Base-by-base conservation (phyloP, 2,888 invertebrate species). In the Bruchidius siliquastri region DNA sequence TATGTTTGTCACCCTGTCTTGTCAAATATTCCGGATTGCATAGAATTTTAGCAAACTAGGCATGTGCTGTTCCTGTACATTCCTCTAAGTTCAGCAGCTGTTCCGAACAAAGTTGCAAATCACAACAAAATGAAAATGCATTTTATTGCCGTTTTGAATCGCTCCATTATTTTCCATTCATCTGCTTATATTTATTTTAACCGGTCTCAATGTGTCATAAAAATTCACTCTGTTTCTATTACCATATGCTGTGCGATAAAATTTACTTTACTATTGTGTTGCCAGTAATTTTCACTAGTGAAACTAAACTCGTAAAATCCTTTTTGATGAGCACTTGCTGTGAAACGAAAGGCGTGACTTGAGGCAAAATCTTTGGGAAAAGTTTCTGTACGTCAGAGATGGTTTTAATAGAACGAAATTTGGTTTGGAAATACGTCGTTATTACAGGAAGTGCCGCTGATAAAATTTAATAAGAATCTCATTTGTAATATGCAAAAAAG, bases 61-160 rank as follows among this genome's bases (percentile, higher is more conserved):
- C n/a, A n/a, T 26, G 8, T 26, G 26, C 26, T 26, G 26, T 8
- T 4, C 26, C 26, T 26, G 8, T 26, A 26, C 2, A 26, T 26
- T 2, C 2, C 26, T 26, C 26, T 13, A 30, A 30, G 30, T 8
- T 49, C 10, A 18, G 49, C 49, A 49, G 18, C 49, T 49, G 49
- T 8, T 49, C 13, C 18, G 18, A 67, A 76, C 76, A 76, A 74
- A 75, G 75, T 76, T 76, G 76, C 76, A 74, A 74, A 74, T 73
- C 73, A 70, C 72, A 73, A 74, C 72, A 72, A 73, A 72, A 72
- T 21, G 69, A 72, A 70, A 75, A 73, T 74, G 73, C 69, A 69
- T 75, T 74, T 74, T 74, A 76, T 73, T 72, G 73, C 70, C 66
- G 72, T 73, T 74, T 68, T 71, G 70, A 73, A 72, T 73, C 71